Conservation (phyloP, 64 coral and sea anemone species). For the Acropora yongei region DNA sequence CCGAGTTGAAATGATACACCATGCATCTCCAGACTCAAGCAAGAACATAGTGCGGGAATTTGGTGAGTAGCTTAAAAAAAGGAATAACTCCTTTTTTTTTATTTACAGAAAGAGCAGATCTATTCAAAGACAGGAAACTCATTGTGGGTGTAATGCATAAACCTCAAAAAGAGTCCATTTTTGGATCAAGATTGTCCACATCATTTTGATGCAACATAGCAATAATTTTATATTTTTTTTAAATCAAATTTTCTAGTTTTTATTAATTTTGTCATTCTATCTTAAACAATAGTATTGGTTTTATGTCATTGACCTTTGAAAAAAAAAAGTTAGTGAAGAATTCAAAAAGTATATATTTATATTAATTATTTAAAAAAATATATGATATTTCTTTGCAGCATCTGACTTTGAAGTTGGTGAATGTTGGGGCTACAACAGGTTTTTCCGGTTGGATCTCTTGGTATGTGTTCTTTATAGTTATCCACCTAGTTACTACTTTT, state of each 20-base stretch:
- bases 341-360: neutral
- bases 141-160: no score
- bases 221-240: neutral
- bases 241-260: neutral
- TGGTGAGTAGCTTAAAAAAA: constrained; percentile 56
- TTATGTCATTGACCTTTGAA: no score
- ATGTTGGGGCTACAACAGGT: constrained; percentile 99
- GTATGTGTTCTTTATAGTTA: constrained; percentile 54
- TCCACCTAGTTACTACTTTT: neutral
- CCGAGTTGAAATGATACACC: constrained; percentile 95
- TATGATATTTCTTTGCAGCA: constrained; percentile 52
- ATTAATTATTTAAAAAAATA: no score
- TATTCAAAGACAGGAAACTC: no score
- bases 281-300: no score
- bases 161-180: neutral
- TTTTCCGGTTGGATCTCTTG: constrained; percentile 97
- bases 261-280: neutral
- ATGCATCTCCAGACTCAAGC: constrained; percentile 96
- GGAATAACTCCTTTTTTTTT: neutral
- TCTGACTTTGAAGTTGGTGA: constrained; percentile 99
- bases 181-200: no score
- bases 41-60: constrained; percentile 97
- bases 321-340: no score
- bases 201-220: no score
- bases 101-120: no score